A percentile compares a stretch with the other conserved stretches of the same genome.
These are phyloP conservation scores for Epinotia bilunana DNA, from an alignment of 2,888 invertebrate genomes.

Conservation along the genomic window DNA sequence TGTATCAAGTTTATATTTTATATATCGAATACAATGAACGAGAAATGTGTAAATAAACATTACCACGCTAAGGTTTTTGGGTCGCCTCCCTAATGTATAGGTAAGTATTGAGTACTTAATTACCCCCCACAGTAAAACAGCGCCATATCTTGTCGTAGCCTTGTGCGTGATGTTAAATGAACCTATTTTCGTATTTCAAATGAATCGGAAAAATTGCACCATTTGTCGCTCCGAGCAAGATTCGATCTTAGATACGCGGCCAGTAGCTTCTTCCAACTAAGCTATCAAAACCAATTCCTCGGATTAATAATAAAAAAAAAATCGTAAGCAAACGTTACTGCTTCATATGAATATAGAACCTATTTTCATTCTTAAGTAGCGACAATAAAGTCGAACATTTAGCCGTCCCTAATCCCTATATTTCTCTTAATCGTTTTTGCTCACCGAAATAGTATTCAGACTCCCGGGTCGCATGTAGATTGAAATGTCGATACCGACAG, in stretches of 20 bases:
- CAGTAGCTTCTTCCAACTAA: too few species aligned
- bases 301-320: too few species aligned
- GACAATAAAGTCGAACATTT: background rate
- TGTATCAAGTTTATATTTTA: too few species aligned
- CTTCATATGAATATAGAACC: background rate
- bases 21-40: too few species aligned
- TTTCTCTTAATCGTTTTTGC: constrained; percentile 2
- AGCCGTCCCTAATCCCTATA: background rate
- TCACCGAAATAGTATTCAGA: constrained; percentile 2
- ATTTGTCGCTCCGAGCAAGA: too few species aligned
- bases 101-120: background rate
- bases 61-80: background rate
- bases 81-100: background rate
- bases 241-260: too few species aligned
- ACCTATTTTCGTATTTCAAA: background rate
- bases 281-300: too few species aligned
- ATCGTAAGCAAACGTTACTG: too few species aligned
- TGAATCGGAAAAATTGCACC: too few species aligned
- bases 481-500: constrained; percentile 7
- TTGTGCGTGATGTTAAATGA: background rate
- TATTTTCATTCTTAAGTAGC: background rate
- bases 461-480: constrained; percentile 6
- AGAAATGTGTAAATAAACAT: too few species aligned
- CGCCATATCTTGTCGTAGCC: background rate
- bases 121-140: background rate